These are phyloP conservation scores for Steinernema khuongi DNA, from an alignment of 1,140 invertebrate species.

Conservation along the genomic window DNA sequence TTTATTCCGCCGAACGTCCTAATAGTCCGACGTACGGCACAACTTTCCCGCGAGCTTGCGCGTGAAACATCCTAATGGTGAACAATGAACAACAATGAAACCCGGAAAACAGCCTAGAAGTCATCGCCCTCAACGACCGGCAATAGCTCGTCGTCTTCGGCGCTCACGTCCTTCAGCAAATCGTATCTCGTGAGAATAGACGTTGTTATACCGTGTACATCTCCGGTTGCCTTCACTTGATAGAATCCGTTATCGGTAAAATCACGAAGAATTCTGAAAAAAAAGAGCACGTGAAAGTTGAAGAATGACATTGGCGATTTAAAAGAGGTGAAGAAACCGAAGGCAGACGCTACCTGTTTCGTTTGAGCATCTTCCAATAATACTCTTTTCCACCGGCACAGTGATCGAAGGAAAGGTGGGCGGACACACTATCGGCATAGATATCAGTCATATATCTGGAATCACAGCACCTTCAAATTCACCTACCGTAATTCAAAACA, in stretches of 20 bases:
- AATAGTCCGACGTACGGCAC: neutral
- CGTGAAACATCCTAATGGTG: neutral
- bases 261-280: conserved; percentile 39
- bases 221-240: conserved; percentile 36
- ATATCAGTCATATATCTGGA: conserved; percentile 43
- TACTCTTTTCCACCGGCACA: conserved; percentile 44
- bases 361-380: conserved; percentile 44
- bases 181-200: conserved; percentile 37
- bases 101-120: conserved; percentile 23
- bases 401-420: conserved; percentile 34
- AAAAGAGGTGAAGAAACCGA: neutral
- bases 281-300: neutral
- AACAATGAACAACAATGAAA: conserved; percentile 21
- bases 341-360: conserved; percentile 33
- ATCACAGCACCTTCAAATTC: neutral
- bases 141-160: conserved; percentile 38
- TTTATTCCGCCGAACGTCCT: neutral
- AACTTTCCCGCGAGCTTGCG: neutral
- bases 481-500: neutral
- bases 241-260: conserved; percentile 27
- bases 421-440: conserved; percentile 35
- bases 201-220: conserved; percentile 30
- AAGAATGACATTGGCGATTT: too few relatives aligned
- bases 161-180: conserved; percentile 42
- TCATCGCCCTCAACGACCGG: conserved; percentile 41